These are phyloP conservation scores for Acromyrmex charruanus DNA, from an alignment of 1,140 invertebrate genomes.

Conservation along the genomic window DNA sequence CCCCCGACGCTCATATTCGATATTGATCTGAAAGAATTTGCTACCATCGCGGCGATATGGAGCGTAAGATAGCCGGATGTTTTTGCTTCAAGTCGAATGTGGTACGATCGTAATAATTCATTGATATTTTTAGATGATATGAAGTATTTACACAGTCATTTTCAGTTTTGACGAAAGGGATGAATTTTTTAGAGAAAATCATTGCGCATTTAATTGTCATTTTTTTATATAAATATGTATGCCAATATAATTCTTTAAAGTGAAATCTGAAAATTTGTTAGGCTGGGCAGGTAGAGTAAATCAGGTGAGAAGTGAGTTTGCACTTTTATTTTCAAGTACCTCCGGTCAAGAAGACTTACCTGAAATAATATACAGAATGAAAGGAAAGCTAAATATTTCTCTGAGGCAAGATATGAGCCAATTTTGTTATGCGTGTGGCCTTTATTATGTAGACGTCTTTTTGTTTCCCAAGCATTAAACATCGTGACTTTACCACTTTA, in stretches of 20 bases:
- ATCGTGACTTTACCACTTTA: constrained; percentile 75
- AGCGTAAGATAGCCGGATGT: constrained; percentile 53
- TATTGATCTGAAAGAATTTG: constrained; percentile 63
- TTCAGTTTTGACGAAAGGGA: not conserved
- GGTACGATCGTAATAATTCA: constrained; percentile 47
- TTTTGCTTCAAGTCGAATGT: constrained; percentile 51
- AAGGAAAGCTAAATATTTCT: constrained; percentile 78
- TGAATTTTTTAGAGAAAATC: constrained; percentile 6
- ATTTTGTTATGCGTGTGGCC: constrained; percentile 76
- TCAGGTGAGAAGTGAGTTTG: constrained; percentile 68
- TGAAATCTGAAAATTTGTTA: constrained; percentile 16
- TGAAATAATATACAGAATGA: constrained; percentile 76
- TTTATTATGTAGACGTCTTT: constrained; percentile 16
- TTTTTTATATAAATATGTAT: not conserved
- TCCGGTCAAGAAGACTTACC: constrained; percentile 67
- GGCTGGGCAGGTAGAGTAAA: not conserved
- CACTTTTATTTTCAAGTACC: constrained; percentile 66
- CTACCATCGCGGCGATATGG: constrained; percentile 12
- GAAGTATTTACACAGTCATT: not conserved
- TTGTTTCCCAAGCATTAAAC: constrained; percentile 71
- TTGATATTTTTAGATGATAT: constrained; percentile 40
- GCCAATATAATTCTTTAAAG: not conserved
- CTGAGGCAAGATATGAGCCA: constrained; percentile 75
- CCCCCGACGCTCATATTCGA: constrained; percentile 51
- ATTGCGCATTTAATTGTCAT: not conserved